phyloP scores from a whole-genome alignment of 2,797 vertebrate species.

The Sphenodon punctatus region DNA sequence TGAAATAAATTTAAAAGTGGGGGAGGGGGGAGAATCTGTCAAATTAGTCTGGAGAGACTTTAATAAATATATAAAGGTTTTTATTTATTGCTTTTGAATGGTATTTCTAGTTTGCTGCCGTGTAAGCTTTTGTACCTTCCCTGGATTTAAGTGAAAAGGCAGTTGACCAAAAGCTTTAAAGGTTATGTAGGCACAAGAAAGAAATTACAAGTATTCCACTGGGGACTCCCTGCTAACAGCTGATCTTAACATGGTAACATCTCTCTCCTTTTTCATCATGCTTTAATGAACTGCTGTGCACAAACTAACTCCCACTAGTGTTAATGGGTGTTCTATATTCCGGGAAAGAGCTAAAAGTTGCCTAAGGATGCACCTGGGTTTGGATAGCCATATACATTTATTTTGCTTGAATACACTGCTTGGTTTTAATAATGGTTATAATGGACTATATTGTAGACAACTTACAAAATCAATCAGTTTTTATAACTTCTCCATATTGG shows the following conservation, averaged over 20 bases:
- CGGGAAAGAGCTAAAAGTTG: rapidly evolving
- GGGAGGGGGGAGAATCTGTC: neutral
- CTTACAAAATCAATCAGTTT: rapidly evolving
- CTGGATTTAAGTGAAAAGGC: constrained; percentile 1
- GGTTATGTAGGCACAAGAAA: neutral
- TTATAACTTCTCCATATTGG: neutral
- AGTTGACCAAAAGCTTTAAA: neutral
- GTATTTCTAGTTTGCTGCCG: neutral
- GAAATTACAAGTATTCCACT: neutral
- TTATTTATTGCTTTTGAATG: neutral
- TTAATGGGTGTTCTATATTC: neutral
- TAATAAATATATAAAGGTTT: neutral
- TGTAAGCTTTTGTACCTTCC: constrained; percentile 17
- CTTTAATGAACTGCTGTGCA: neutral
- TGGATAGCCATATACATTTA: neutral
- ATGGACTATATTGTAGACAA: neutral
- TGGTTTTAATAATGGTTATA: neutral
- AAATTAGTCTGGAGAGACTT: neutral
- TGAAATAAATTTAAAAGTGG: constrained; percentile 22
- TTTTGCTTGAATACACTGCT: neutral
- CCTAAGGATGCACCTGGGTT: neutral
- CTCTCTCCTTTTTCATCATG: neutral
- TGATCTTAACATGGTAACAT: rapidly evolving
- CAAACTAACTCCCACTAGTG: neutral
- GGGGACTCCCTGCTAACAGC: neutral